Conservation (phyloP, 2,888 invertebrate genomes). For the Stramonita haemastoma region DNA sequence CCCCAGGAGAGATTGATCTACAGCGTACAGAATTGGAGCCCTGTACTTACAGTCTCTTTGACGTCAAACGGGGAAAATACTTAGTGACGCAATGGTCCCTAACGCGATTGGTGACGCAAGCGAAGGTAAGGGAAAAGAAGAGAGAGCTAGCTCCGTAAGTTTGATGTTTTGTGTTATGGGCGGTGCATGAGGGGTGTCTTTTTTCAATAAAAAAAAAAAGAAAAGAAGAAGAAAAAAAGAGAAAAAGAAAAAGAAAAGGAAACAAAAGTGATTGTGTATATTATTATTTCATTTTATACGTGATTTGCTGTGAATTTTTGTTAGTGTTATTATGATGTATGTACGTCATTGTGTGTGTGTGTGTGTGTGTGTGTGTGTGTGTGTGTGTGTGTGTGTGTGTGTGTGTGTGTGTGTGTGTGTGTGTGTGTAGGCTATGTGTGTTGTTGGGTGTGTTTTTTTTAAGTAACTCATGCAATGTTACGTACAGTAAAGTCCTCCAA, state of each 20-base stretch:
- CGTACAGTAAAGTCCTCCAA: too few species aligned
- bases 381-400: neutral
- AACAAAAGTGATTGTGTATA: too few species aligned
- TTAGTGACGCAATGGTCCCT: constrained; percentile 52
- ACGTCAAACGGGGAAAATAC: constrained; percentile 57
- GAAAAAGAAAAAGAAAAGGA: too few species aligned
- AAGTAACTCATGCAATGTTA: neutral
- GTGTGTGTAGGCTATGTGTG: neutral
- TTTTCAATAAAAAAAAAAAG: too few species aligned
- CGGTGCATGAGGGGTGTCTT: too few species aligned
- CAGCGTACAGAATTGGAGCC: constrained; percentile 32
- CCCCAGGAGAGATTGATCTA: constrained; percentile 35
- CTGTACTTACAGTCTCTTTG: constrained; percentile 65
- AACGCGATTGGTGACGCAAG: constrained; percentile 45
- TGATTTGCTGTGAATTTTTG: neutral
- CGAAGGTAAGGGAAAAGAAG: constrained; percentile 36
- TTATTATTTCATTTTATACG: too few species aligned
- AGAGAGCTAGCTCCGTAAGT: neutral
- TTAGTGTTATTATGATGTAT: neutral
- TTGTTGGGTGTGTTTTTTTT: neutral
- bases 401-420: neutral
- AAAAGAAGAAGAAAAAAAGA: too few species aligned
- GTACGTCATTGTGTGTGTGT: neutral
- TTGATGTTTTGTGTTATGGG: too few species aligned
- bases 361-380: neutral